phyloP scores from a whole-genome alignment of 2,113 vertebrate species.

The Mola mola region DNA sequence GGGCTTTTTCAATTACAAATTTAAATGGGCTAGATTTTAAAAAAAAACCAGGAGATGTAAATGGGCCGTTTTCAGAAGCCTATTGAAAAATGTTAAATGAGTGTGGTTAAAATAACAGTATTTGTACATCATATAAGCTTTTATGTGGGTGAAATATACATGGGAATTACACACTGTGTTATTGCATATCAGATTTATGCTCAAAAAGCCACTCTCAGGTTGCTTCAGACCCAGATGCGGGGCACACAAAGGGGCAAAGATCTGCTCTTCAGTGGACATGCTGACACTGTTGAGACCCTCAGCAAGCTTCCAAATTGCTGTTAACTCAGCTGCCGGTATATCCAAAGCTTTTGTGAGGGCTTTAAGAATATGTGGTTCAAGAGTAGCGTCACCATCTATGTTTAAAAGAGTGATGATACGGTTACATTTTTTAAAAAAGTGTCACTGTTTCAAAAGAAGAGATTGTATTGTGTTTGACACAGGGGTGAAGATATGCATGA shows the following conservation, averaged over 20 bases:
- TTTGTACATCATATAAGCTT: no score
- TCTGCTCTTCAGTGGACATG: not conserved
- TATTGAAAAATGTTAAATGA: no score
- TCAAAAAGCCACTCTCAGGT: no score
- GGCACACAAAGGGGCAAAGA: no score
- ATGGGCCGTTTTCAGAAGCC: not conserved
- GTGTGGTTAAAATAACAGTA: no score
- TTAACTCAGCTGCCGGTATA: constrained; percentile 30
- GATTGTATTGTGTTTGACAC: constrained; percentile 77
- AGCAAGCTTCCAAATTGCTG: constrained; percentile 12
- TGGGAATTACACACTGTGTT: no score
- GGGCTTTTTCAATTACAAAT: no score
- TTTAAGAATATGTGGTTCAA: constrained; percentile 20
- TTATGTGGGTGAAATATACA: no score
- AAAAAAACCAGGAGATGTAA: not conserved
- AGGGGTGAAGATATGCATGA: constrained; percentile 70
- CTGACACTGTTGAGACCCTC: constrained; percentile 4
- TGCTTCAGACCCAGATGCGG: not conserved
- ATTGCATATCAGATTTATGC: no score
- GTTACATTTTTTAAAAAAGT: constrained; percentile 57
- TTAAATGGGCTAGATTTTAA: not conserved
- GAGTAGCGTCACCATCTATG: constrained; percentile 39
- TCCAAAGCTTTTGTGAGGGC: constrained; percentile 9
- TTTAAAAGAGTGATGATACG: constrained; percentile 49
- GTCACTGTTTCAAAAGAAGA: constrained; percentile 74